These are phyloP conservation scores for Nerophis lumbriciformis DNA, from an alignment of 2,113 vertebrate species.

Conservation along the genomic window DNA sequence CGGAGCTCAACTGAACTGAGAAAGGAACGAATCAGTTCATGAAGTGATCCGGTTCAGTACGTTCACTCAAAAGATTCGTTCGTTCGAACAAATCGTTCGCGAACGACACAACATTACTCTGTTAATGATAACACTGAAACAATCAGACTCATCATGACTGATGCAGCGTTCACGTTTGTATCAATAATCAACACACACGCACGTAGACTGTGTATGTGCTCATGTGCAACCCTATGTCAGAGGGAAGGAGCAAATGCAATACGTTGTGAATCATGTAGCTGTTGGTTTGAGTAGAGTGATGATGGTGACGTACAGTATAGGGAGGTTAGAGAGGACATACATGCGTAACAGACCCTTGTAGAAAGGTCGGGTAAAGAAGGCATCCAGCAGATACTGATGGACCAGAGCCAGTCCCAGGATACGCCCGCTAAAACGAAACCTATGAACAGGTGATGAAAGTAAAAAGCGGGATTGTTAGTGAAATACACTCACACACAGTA, in stretches of 20 bases:
- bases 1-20: no score
- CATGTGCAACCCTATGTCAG: neutral
- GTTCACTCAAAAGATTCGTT: no score
- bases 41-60: no score
- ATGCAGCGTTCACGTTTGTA: no score
- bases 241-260: no score
- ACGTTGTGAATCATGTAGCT: neutral
- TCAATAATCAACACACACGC: no score
- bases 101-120: no score
- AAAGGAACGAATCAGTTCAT: no score
- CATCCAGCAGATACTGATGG: constrained; percentile 97
- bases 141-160: no score
- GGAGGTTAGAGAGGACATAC: constrained; percentile 67
- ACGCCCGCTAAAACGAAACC: constrained; percentile 97
- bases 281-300: constrained; percentile 9
- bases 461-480: accelerated
- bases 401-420: constrained; percentile 96
- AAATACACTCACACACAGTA: neutral
- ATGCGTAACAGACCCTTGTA: constrained; percentile 98
- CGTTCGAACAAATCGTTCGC: no score
- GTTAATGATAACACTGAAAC: no score
- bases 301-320: neutral
- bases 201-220: no score
- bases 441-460: constrained; percentile 43
- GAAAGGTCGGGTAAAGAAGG: constrained; percentile 97